These are phyloP conservation scores for Musca vetustissima DNA, from an alignment of 1,140 invertebrate genomes.

Conservation along the genomic window DNA sequence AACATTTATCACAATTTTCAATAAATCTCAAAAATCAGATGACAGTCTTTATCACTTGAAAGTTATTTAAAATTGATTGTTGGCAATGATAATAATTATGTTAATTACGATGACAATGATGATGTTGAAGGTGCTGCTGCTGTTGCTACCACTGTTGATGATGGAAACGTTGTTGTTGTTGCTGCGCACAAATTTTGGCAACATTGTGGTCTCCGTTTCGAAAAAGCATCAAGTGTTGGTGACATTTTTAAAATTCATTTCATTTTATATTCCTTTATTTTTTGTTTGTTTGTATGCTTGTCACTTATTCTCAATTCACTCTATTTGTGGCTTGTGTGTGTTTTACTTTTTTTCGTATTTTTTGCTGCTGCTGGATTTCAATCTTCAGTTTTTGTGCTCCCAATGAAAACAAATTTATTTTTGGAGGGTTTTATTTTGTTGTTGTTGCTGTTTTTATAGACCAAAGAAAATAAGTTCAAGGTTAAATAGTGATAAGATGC, in stretches of 20 bases:
- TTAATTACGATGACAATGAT: too few relatives aligned
- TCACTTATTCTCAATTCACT: not conserved
- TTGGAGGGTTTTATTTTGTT: not conserved
- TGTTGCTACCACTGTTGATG: not conserved
- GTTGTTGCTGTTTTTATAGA: too few relatives aligned
- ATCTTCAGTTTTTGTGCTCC: not conserved
- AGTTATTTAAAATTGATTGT: too few relatives aligned
- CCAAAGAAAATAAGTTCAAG: conserved; percentile 13
- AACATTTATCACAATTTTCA: not conserved
- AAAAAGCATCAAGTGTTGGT: conserved; percentile 27
- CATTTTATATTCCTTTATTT: not conserved
- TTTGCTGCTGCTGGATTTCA: not conserved
- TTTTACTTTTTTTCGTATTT: conserved; percentile 1
- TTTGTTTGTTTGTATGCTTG: not conserved
- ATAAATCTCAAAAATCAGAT: too few relatives aligned
- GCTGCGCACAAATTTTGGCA: conserved; percentile 21
- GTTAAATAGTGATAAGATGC: conserved; percentile 18
- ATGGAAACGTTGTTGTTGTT: not conserved
- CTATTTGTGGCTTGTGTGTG: not conserved
- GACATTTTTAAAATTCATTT: conserved; percentile 18
- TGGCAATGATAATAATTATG: too few relatives aligned
- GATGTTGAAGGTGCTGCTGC: not conserved
- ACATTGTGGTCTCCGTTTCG: conserved; percentile 7
- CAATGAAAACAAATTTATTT: not conserved
- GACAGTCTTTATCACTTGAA: too few relatives aligned